A percentile compares a stretch with the other conserved stretches of the same genome.
phyloP scores from a whole-genome alignment of 2,888 invertebrate genomes.

The Drosophila siamana region DNA sequence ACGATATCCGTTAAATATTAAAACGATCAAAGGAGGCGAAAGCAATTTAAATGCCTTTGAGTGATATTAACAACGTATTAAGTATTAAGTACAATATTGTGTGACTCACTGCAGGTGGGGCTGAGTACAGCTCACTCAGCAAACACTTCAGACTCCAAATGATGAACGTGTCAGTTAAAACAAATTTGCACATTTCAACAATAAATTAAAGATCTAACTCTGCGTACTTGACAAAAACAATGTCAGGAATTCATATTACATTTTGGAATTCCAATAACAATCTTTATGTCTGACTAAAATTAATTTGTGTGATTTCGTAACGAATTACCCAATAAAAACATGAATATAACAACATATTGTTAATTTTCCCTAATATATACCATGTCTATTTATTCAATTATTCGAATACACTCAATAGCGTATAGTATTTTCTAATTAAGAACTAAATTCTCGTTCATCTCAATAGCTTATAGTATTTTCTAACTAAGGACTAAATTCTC shows the following conservation, averaged over 20 bases:
- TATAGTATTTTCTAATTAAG: too few relatives aligned
- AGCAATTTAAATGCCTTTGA: conserved; percentile 35
- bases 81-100: background rate
- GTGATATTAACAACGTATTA: conserved; percentile 30
- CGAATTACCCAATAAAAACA: background rate
- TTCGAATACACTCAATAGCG: too few relatives aligned
- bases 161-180: conserved; percentile 8
- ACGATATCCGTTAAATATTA: conserved; percentile 52
- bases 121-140: background rate
- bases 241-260: background rate
- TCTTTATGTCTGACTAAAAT: background rate
- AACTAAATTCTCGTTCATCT: background rate
- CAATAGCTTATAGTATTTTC: too few relatives aligned
- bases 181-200: background rate
- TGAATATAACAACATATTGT: too few relatives aligned
- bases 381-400: too few relatives aligned
- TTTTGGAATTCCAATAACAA: background rate
- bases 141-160: conserved; percentile 6
- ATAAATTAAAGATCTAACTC: background rate
- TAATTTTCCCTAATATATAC: too few relatives aligned
- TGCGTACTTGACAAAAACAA: background rate
- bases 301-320: background rate
- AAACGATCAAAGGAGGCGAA: conserved; percentile 54
- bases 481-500: too few relatives aligned
- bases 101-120: conserved; percentile 21